phyloP scores from a whole-genome alignment of 2,797 vertebrate species.

The Setipinna tenuifilis region DNA sequence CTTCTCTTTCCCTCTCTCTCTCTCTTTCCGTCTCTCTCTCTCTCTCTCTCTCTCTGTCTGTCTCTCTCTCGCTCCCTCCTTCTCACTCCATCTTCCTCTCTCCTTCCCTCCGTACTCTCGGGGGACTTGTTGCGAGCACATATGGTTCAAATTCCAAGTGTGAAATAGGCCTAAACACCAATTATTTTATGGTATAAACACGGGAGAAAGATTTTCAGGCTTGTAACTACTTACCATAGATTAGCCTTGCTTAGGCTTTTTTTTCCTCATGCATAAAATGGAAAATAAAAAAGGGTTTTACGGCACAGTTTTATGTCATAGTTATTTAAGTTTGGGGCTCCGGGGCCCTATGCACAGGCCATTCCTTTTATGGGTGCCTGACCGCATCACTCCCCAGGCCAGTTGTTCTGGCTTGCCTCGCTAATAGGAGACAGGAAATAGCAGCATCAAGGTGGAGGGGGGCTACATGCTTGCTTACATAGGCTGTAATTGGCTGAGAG shows the following conservation, averaged over 20 bases:
- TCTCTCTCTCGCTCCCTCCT: no score
- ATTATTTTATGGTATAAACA: slow-evolving; percentile 74
- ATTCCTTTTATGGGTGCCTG: slow-evolving; percentile 74
- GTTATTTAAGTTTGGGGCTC: slow-evolving; percentile 57
- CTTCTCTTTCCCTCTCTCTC: background rate
- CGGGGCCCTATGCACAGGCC: slow-evolving; percentile 40
- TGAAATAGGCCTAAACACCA: slow-evolving; percentile 69
- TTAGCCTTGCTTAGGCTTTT: slow-evolving; percentile 68
- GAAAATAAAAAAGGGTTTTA: slow-evolving; percentile 58
- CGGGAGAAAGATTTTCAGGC: slow-evolving; percentile 66
- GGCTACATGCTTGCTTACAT: slow-evolving; percentile 73
- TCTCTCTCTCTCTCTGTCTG: slow-evolving; percentile 42
- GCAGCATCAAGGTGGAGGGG: slow-evolving; percentile 68
- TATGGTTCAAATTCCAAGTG: slow-evolving; percentile 70
- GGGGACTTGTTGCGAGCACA: slow-evolving; percentile 60
- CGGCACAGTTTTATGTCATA: slow-evolving; percentile 51
- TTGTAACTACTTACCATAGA: slow-evolving; percentile 65
- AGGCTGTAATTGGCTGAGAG: slow-evolving; percentile 77
- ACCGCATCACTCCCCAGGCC: slow-evolving; percentile 58
- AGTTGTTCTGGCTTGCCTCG: slow-evolving; percentile 68
- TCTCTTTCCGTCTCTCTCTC: slow-evolving; percentile 30
- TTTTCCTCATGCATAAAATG: slow-evolving; percentile 59
- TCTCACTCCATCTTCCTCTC: no score
- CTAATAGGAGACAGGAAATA: slow-evolving; percentile 80
- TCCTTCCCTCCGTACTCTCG: slow-evolving; percentile 41